Percentiles rank a stretch among this genome's conserved stretches.
Evolutionary conservation across 2,113 vertebrate species (phyloP).

Genomic region (Pteropus alecto): DNA sequence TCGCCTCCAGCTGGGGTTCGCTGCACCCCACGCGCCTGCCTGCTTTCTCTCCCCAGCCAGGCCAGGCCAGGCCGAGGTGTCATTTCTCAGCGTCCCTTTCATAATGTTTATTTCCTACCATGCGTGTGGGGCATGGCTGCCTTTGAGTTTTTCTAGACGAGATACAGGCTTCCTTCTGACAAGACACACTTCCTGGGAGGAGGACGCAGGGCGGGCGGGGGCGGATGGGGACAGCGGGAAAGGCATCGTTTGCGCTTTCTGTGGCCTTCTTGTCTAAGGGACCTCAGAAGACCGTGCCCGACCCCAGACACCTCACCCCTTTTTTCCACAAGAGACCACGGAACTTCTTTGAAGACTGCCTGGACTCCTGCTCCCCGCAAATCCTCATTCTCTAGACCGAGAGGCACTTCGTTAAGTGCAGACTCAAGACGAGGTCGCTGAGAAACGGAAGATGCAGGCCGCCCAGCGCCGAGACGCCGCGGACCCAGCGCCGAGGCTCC

Average conservation of each 20-base stretch:
- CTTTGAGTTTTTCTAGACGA: constrained; percentile 52
- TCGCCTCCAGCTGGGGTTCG: constrained; percentile 54
- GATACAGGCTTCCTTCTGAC: constrained; percentile 42
- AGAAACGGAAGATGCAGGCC: fast-evolving
- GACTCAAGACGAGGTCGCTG: background rate
- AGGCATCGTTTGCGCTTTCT: background rate
- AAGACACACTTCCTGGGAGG: background rate
- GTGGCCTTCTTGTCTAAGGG: background rate
- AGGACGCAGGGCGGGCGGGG: background rate
- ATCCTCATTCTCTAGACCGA: background rate
- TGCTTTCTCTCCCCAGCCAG: background rate
- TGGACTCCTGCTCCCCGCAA: background rate
- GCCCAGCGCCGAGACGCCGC: no score
- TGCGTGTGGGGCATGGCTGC: constrained; percentile 19
- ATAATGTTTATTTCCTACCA: constrained; percentile 54
- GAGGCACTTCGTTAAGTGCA: background rate
- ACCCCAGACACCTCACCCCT: background rate
- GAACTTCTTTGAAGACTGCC: background rate
- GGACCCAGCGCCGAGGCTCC: no score
- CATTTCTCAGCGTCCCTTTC: constrained; percentile 28
- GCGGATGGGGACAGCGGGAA: background rate
- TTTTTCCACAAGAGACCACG: background rate
- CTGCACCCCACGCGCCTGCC: constrained; percentile 21
- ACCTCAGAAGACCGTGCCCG: background rate
- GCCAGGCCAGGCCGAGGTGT: constrained; percentile 41